phyloP scores from a whole-genome alignment of 2,797 vertebrate species.

The Urosaurus nigricauda region DNA sequence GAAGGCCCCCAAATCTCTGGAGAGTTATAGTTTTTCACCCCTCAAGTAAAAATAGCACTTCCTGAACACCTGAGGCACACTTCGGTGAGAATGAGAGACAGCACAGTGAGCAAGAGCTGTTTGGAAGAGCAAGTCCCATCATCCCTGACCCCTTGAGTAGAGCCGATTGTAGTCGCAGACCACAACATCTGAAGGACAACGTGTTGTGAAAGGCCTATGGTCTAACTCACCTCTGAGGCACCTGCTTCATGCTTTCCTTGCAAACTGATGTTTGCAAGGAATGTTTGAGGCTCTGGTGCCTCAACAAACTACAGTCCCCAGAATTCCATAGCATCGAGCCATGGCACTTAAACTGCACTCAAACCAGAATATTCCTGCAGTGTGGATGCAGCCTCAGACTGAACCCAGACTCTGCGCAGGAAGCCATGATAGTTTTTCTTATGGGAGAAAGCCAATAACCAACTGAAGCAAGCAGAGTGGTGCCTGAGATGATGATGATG shows the following conservation, averaged over 20 bases:
- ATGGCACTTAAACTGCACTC: no score
- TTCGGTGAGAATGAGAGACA: background rate
- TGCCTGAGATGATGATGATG: no score
- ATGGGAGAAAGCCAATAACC: background rate
- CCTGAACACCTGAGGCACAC: background rate
- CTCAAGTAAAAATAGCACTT: background rate
- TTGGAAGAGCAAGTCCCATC: background rate
- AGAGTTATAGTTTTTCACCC: no score
- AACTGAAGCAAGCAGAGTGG: background rate
- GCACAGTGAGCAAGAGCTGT: background rate
- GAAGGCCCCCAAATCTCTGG: background rate
- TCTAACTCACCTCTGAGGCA: background rate
- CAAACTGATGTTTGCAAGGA: background rate
- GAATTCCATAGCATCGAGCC: no score
- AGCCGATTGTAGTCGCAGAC: background rate
- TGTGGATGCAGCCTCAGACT: no score
- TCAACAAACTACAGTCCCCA: no score
- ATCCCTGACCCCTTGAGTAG: background rate
- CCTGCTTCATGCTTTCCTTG: background rate
- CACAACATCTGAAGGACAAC: background rate
- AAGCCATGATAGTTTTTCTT: background rate
- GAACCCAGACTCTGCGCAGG: background rate
- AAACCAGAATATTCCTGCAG: no score
- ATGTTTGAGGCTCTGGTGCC: no score
- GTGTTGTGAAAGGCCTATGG: background rate